Evolutionary conservation across 1,140 invertebrate genomes (phyloP).

Genomic region (Nymphalis io): DNA sequence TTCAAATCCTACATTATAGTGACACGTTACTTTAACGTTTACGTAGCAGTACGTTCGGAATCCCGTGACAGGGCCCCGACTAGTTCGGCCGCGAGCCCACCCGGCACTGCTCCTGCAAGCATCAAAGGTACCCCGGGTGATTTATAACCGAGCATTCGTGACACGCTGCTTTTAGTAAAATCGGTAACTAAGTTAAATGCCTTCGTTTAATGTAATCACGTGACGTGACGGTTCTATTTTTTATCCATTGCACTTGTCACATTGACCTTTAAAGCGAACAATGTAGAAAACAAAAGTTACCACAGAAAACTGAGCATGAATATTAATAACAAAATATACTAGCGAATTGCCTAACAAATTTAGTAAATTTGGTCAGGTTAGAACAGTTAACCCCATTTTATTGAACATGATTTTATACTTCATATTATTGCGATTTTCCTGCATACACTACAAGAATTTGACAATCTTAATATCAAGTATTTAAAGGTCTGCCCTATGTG

Average conservation of each 20-base stretch:
- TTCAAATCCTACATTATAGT: constrained; percentile 36
- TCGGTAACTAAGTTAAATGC: constrained; percentile 61
- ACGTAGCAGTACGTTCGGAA: constrained; percentile 21
- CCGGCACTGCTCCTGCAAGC: constrained; percentile 55
- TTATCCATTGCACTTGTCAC: constrained; percentile 30
- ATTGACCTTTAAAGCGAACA: constrained; percentile 17
- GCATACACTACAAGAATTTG: too few relatives aligned
- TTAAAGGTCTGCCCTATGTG: too few relatives aligned
- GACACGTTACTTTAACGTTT: constrained; percentile 38
- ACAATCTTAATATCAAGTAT: too few relatives aligned
- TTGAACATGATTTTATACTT: too few relatives aligned
- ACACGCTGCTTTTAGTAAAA: constrained; percentile 59
- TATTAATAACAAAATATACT: constrained; percentile 1
- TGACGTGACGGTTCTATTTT: constrained; percentile 44
- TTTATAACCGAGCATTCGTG: constrained; percentile 68
- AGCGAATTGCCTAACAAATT: neutral
- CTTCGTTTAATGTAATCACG: constrained; percentile 46
- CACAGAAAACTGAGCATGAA: neutral
- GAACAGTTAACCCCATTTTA: too few relatives aligned
- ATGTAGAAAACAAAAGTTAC: constrained; percentile 3
- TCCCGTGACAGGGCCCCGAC: constrained; percentile 27
- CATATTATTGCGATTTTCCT: too few relatives aligned
- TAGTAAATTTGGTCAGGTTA: neutral
- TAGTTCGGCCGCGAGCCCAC: constrained; percentile 52
- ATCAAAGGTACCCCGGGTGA: constrained; percentile 58